Conservation (phyloP, 2,113 vertebrate genomes). For the Smithornis capensis region DNA sequence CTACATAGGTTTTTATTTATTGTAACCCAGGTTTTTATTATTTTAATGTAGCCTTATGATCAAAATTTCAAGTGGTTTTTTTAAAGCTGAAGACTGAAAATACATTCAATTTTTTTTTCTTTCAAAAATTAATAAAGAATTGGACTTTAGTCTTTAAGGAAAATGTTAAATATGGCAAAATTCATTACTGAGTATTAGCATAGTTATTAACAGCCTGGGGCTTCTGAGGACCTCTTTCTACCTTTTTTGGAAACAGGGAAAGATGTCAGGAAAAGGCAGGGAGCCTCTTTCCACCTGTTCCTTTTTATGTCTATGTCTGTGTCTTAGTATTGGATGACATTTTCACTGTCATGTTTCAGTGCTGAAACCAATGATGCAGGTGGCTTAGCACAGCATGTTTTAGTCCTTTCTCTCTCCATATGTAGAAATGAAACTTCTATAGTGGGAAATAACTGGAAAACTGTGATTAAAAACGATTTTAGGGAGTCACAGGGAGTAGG, state of each 20-base stretch:
- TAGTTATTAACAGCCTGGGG: neutral
- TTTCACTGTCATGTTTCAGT: neutral
- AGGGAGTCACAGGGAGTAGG: neutral
- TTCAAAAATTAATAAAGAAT: neutral
- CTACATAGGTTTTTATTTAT: neutral
- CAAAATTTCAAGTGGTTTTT: neutral
- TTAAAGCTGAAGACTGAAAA: neutral
- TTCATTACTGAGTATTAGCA: neutral
- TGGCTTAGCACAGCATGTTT: neutral
- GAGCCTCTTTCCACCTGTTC: neutral
- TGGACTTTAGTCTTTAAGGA: neutral
- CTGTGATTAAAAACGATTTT: neutral
- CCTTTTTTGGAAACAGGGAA: neutral
- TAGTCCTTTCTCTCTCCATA: neutral
- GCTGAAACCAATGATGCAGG: neutral
- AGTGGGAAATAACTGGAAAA: neutral
- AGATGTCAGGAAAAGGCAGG: neutral
- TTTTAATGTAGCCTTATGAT: neutral
- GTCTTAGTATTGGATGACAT: neutral
- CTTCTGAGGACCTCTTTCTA: neutral
- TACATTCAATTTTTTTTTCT: neutral
- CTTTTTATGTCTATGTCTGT: neutral
- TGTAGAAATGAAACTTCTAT: neutral
- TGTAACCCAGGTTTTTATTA: neutral
- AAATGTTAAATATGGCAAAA: neutral